phyloP scores from a whole-genome alignment of 1,140 invertebrate genomes.

The Trachymyrmex septentrionalis region DNA sequence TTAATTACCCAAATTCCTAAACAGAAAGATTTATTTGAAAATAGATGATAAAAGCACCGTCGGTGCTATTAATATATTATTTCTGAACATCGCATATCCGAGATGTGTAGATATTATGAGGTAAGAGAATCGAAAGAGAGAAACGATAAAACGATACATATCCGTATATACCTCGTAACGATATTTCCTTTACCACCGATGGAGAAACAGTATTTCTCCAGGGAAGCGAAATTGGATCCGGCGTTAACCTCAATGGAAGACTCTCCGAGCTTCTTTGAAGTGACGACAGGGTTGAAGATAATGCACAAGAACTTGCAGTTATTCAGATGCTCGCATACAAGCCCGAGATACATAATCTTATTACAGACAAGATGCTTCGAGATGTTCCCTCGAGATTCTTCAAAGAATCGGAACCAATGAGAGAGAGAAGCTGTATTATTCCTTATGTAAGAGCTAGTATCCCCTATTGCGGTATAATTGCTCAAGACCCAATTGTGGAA shows the following conservation, averaged over 20 bases:
- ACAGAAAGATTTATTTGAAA: neutral
- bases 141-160: conserved; percentile 25
- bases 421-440: neutral
- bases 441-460: neutral
- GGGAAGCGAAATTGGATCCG: conserved; percentile 40
- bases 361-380: neutral
- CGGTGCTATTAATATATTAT: neutral
- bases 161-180: neutral
- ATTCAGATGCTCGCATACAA: conserved; percentile 35
- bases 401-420: neutral
- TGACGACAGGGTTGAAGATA: conserved; percentile 1
- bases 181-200: conserved; percentile 8
- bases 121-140: neutral
- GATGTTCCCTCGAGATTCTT: conserved; percentile 9
- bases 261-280: conserved; percentile 4
- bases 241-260: conserved; percentile 41
- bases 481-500: neutral
- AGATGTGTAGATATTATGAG: conserved; percentile 2
- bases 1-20: neutral
- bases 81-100: neutral
- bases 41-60: neutral
- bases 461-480: neutral
- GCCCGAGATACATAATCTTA: neutral
- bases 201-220: conserved; percentile 21
- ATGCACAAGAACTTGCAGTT: conserved; percentile 13